Evolutionary conservation across 1,140 invertebrate species (phyloP).

Genomic region (Lasioglossum albipes): DNA sequence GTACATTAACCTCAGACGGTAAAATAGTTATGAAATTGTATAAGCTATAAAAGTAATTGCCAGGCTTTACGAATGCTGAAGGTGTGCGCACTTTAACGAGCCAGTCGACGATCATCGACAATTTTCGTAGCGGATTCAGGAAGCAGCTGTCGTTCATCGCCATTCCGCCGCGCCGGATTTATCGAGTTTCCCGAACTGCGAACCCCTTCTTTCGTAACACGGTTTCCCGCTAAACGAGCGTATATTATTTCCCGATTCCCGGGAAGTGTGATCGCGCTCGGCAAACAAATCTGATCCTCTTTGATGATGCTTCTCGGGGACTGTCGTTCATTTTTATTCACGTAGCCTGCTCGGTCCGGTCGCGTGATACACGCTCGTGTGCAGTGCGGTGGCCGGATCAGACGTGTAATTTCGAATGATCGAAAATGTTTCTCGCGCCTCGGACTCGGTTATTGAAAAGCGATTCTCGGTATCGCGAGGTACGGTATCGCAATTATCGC

Average conservation of each 20-base stretch:
- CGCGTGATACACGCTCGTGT: slow-evolving; percentile 13
- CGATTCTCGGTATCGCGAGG: slow-evolving; percentile 41
- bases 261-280: slow-evolving; percentile 35
- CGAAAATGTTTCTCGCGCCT: slow-evolving; percentile 43
- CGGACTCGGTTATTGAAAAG: slow-evolving; percentile 44
- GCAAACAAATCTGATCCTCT: slow-evolving; percentile 42
- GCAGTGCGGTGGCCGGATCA: not conserved
- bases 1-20: too few relatives aligned
- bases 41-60: too few relatives aligned
- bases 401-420: slow-evolving; percentile 49
- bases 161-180: slow-evolving; percentile 45
- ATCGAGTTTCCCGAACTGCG: slow-evolving; percentile 38
- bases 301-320: slow-evolving; percentile 25
- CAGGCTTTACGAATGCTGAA: too few relatives aligned
- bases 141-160: slow-evolving; percentile 55
- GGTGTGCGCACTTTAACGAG: not conserved
- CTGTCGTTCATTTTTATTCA: slow-evolving; percentile 22
- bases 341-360: slow-evolving; percentile 21
- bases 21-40: too few relatives aligned
- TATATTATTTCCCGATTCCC: slow-evolving; percentile 54
- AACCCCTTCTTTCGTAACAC: not conserved
- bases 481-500: slow-evolving; percentile 44
- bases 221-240: slow-evolving; percentile 52
- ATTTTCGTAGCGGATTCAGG: slow-evolving; percentile 33
- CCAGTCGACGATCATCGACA: slow-evolving; percentile 44